phyloP scores from a whole-genome alignment of 1,140 invertebrate species.

The Lethocerus indicus region DNA sequence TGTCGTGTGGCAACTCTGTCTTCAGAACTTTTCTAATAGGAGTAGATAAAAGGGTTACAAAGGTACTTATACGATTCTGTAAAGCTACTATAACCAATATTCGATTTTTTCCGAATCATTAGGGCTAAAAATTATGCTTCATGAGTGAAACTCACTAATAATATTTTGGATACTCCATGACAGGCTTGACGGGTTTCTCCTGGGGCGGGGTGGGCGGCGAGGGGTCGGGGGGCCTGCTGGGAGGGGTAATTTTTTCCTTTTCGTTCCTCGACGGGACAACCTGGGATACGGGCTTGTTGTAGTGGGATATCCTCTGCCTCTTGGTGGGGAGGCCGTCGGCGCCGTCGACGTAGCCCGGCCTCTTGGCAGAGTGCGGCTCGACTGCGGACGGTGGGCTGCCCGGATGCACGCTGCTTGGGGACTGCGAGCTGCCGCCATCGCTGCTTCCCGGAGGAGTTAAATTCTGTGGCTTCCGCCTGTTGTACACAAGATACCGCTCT shows the following conservation, averaged over 20 bases:
- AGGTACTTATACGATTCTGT: too few relatives aligned
- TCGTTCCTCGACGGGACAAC: conserved; percentile 1
- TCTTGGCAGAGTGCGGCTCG: conserved; percentile 25
- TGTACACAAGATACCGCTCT: conserved; percentile 13
- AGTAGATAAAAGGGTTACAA: too few relatives aligned
- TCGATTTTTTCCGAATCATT: too few relatives aligned
- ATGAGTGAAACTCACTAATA: too few relatives aligned
- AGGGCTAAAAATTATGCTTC: too few relatives aligned
- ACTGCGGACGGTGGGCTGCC: conserved; percentile 38
- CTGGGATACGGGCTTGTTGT: conserved; percentile 36
- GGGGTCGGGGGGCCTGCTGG: conserved; percentile 1
- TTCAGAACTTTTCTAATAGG: too few relatives aligned
- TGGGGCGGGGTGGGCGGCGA: conserved; percentile 14
- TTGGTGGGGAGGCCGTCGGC: conserved; percentile 49
- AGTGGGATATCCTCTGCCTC: conserved; percentile 66
- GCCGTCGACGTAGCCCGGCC: conserved; percentile 38
- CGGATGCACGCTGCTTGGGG: conserved; percentile 46
- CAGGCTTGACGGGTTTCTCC: conserved; percentile 6
- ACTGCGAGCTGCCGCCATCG: conserved; percentile 53
- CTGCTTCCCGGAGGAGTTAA: conserved; percentile 70
- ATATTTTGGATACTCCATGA: conserved; percentile 26
- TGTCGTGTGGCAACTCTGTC: too few relatives aligned
- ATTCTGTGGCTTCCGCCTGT: conserved; percentile 70
- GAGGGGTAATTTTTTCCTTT: too few relatives aligned
- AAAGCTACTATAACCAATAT: too few relatives aligned